These are phyloP conservation scores for Balaeniceps rex DNA, from an alignment of 2,113 vertebrate genomes.

Conservation along the genomic window DNA sequence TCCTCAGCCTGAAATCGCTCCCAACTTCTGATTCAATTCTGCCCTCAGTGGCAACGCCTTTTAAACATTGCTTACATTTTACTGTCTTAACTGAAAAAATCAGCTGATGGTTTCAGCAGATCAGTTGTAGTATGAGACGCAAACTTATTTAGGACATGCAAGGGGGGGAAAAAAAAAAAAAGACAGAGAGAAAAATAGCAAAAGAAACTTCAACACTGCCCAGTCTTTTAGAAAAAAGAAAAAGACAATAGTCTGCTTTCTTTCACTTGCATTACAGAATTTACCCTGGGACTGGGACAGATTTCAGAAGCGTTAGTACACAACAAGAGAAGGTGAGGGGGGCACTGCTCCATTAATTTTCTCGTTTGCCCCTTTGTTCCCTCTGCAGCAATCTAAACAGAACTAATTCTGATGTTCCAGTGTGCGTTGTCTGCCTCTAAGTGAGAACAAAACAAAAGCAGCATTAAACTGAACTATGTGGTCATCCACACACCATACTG, in stretches of 20 bases:
- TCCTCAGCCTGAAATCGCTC: background rate
- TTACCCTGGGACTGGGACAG: background rate
- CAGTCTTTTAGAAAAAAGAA: background rate
- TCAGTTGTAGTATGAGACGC: background rate
- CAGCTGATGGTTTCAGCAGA: background rate
- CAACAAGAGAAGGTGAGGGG: background rate
- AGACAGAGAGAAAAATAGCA: background rate
- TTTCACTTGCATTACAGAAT: background rate
- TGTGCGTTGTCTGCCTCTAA: slow-evolving; percentile 63
- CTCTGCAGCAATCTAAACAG: slow-evolving; percentile 61
- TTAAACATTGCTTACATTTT: background rate
- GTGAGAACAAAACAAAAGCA: slow-evolving; percentile 76
- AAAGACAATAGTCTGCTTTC: background rate
- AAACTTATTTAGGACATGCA: background rate
- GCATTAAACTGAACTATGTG: slow-evolving; percentile 68
- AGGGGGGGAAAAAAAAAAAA: background rate
- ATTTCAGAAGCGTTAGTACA: background rate
- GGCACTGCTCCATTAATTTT: slow-evolving; percentile 9
- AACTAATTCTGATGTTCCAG: slow-evolving; percentile 63
- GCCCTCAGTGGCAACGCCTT: background rate
- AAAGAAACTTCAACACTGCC: background rate
- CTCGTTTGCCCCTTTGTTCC: background rate
- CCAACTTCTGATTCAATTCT: background rate
- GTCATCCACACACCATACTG: slow-evolving; percentile 69
- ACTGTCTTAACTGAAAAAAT: background rate